Evolutionary conservation across 1,140 invertebrate genomes (phyloP).

Genomic region (Cydia fagiglandana): DNA sequence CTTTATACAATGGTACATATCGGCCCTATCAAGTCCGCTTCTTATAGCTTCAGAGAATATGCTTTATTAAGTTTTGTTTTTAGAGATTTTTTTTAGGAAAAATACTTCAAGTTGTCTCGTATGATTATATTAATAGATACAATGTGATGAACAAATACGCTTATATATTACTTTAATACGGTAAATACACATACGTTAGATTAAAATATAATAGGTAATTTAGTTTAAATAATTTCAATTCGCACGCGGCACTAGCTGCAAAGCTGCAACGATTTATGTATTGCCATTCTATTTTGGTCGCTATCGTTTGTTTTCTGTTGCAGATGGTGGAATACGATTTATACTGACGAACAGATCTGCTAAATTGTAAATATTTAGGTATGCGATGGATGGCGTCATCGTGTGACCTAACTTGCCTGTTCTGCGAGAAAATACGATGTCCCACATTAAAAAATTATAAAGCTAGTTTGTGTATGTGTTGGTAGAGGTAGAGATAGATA

Average conservation of each 20-base stretch:
- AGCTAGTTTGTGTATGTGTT: not conserved
- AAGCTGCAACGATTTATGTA: slow-evolving; percentile 17
- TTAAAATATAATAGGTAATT: too few relatives aligned
- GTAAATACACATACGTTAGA: too few relatives aligned
- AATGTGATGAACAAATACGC: too few relatives aligned
- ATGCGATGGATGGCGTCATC: not conserved
- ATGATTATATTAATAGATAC: too few relatives aligned
- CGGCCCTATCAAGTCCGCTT: too few relatives aligned
- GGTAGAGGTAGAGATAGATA: too few relatives aligned
- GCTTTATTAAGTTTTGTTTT: too few relatives aligned
- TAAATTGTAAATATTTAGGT: slow-evolving; percentile 4
- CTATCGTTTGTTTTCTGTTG: slow-evolving; percentile 8
- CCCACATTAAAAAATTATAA: not conserved
- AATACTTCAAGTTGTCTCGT: too few relatives aligned
- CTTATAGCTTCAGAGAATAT: too few relatives aligned
- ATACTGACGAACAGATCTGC: not conserved
- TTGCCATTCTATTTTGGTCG: slow-evolving; percentile 1
- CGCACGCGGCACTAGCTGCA: not conserved
- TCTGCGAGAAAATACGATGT: not conserved
- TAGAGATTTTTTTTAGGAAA: too few relatives aligned
- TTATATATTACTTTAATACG: too few relatives aligned
- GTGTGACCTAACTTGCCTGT: not conserved
- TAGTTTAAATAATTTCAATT: not conserved
- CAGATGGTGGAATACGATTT: slow-evolving; percentile 9
- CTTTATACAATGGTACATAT: too few relatives aligned